phyloP scores from a whole-genome alignment of 2,888 invertebrate species.

The Apantesis nais region DNA sequence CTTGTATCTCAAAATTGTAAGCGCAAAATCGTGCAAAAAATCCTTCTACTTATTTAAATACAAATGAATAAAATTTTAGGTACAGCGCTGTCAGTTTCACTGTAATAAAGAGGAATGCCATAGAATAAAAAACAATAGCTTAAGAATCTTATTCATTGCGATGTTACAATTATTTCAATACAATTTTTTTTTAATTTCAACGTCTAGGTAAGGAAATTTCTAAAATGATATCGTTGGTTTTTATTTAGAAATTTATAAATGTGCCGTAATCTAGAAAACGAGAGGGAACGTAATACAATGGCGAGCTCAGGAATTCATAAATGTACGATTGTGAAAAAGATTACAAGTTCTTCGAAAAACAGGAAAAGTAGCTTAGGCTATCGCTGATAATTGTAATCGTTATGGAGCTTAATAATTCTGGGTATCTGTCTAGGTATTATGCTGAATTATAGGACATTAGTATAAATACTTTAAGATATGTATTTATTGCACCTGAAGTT shows the following conservation, averaged over 20 bases:
- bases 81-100: constrained; percentile 19
- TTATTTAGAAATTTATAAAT: neutral
- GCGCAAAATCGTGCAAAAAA: constrained; percentile 5
- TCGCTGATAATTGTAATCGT: neutral
- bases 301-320: neutral
- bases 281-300: neutral
- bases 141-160: constrained; percentile 29
- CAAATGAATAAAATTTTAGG: constrained; percentile 33
- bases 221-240: neutral
- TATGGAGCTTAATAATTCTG: too few species aligned
- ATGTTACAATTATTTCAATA: too few species aligned
- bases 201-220: neutral
- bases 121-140: constrained; percentile 36
- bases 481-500: too few species aligned
- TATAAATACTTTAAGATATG: too few species aligned
- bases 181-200: constrained; percentile 21
- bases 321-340: neutral
- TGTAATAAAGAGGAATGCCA: constrained; percentile 23
- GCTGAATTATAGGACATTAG: too few species aligned
- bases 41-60: constrained; percentile 42
- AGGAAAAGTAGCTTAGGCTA: neutral
- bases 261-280: neutral
- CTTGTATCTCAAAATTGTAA: neutral
- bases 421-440: too few species aligned
- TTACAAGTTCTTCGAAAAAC: neutral